Evolutionary conservation across 1,140 invertebrate genomes (phyloP), one percentile per base, ranked within the genome.

Genomic region (Stegodyphus mimosarum): DNA sequence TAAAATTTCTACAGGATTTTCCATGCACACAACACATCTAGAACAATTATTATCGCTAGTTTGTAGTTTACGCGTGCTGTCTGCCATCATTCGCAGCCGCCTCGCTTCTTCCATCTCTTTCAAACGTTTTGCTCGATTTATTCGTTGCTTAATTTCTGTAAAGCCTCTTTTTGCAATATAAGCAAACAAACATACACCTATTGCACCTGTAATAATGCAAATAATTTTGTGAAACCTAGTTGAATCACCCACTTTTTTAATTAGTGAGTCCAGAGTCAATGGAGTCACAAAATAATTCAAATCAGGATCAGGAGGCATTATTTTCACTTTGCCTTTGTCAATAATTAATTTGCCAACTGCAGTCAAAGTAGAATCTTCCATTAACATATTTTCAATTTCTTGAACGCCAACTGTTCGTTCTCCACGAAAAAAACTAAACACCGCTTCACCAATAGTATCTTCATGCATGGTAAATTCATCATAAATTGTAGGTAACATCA

Each of bases 21-120:
- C 86, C 67, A 91, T 76, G 87, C 91, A 92, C 7, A 92, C 88
- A 7, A 91, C 89, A 87, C 91, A 92, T 7, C 83, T 81, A 9
- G 87, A 78, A 7, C 48, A 48, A 72, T 33, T 86, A 17, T 60
- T 67, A 33, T 50, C 60, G 6, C 7, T 7, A 5, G 7, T 2
- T 49, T 48, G 11, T 64, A 88, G 84, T 33, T 87, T 72, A 66
- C 80, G 63, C n/a, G 81, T 50, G 60, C 73, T 71, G 5, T 67
- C 18, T 63, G 10, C 6, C 63, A 88, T 83, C 13, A 87, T 83
- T 60, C 87, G 67, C 13, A 83, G 33, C 67, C 80, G 77, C n/a
- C 79, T 53, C n/a, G 76, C 73, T 49, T 87, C 79, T 60, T 83
- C 84, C 7, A 67, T 67, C 33, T 77, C 70, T 90, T 96, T 95